Evolutionary conservation across 2,888 invertebrate species (phyloP), one percentile per base, ranked within the genome.

Genomic region (Molorchus minor): DNA sequence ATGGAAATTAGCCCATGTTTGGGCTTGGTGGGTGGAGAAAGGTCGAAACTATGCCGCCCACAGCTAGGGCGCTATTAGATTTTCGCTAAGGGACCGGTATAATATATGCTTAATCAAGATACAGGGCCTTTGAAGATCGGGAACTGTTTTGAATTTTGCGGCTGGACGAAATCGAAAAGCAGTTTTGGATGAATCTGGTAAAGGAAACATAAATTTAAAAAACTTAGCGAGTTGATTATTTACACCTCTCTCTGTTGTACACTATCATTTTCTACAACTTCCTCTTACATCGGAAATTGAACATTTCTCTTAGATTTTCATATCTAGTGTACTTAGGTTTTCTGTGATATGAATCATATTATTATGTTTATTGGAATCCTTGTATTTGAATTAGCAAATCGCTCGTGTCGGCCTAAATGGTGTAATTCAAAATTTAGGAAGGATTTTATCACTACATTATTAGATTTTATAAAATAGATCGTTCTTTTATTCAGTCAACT

Each of bases 391-490:
- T 43, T 40, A 29, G 3, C n/a, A 40, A 49, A 17, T 8, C 20
- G 12, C n/a, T 36, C 40, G 13, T 40, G 29, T 8, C 40, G 38
- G 25, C 17, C n/a, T 51, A 51, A 46, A 19, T 30, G 46, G 46
- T 19, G 12, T 46, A 46, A 17, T 46, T 46, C 17, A 33, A n/a
- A 25, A 25, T 25, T 16, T 21, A 29, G 44, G 20, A 20, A 12
- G n/a, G 29, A 29, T 25, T 44, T 44, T 44, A 44, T 44, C 29
- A 44, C 25, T 44, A 19, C 40, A 51, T 51, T 51, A 51, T 51
- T 25, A 51, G 38, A 51, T 51, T 51, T 38, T 51, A 40, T 51
- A 51, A 49, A 51, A 29, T 51, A 51, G 40, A 51, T 51, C 29
- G 51, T 16, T 40, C 51, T 38, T 51, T 51, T 51, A 51, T 51